Conservation (phyloP, 1,140 invertebrate species). For the Conus ventricosus region DNA sequence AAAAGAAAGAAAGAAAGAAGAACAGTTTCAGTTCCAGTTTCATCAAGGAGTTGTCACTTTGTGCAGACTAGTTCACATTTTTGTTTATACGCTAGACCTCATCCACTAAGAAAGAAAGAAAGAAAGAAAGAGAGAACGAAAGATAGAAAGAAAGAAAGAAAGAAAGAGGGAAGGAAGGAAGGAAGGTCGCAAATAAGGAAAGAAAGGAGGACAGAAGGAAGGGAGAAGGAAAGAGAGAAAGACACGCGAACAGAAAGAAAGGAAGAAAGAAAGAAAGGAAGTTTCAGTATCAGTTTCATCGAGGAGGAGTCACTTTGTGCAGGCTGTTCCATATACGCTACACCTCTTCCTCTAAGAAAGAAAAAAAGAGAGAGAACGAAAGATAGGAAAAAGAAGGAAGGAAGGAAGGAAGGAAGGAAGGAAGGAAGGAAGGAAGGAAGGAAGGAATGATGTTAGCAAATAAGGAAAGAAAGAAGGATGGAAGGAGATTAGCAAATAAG, state of each 20-base stretch:
- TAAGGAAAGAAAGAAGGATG: conserved; percentile 40
- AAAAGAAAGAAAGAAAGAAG: background rate
- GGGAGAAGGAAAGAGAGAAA: background rate
- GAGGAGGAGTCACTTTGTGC: background rate
- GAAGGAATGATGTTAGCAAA: conserved; percentile 36
- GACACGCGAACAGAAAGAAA: background rate
- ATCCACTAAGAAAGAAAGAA: background rate
- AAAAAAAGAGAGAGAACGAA: conserved; percentile 23
- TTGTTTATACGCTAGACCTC: background rate
- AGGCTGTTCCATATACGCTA: background rate
- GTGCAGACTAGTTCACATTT: background rate
- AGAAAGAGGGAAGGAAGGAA: background rate
- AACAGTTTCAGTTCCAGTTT: background rate
- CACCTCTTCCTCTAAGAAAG: background rate
- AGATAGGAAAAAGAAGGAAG: conserved; percentile 38
- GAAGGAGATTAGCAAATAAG: conserved; percentile 27
- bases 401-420: conserved; percentile 42
- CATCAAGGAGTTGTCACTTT: background rate
- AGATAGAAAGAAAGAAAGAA: background rate
- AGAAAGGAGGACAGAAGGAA: background rate
- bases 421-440: conserved; percentile 46
- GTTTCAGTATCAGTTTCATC: background rate
- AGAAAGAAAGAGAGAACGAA: background rate
- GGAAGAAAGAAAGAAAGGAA: background rate
- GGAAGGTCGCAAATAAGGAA: background rate